Conservation (phyloP, 2,888 invertebrate genomes). For the Adela reaumurella region DNA sequence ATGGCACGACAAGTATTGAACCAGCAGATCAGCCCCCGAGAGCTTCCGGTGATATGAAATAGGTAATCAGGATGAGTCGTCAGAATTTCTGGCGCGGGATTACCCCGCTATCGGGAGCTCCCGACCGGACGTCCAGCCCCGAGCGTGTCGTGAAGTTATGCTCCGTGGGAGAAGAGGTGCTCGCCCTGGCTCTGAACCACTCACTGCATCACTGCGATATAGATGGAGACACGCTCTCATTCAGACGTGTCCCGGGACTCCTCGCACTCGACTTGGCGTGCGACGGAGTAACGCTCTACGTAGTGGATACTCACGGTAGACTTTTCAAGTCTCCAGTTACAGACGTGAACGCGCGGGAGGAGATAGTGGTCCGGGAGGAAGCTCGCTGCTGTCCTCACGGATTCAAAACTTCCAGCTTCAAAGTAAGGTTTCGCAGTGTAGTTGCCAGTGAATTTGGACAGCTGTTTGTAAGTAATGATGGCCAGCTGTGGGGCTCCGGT, state of each 20-base stretch:
- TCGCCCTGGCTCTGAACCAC: slow-evolving; percentile 45
- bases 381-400: slow-evolving; percentile 64
- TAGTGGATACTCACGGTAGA: slow-evolving; percentile 60
- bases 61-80: slow-evolving; percentile 29
- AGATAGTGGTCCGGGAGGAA: slow-evolving; percentile 62
- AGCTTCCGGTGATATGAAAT: too few species aligned
- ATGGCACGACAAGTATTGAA: too few species aligned
- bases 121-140: slow-evolving; percentile 33
- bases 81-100: slow-evolving; percentile 49
- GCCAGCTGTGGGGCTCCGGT: slow-evolving; percentile 68
- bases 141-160: slow-evolving; percentile 47
- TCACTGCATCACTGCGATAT: slow-evolving; percentile 39
- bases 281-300: slow-evolving; percentile 56
- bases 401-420: slow-evolving; percentile 58
- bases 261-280: slow-evolving; percentile 62
- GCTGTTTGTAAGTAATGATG: slow-evolving; percentile 62
- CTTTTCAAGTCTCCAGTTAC: slow-evolving; percentile 54
- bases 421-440: slow-evolving; percentile 60
- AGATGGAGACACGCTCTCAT: slow-evolving; percentile 33
- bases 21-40: too few species aligned
- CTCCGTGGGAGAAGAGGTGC: slow-evolving; percentile 31
- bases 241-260: slow-evolving; percentile 47
- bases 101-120: slow-evolving; percentile 27
- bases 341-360: slow-evolving; percentile 53
- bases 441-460: slow-evolving; percentile 60